Conservation (phyloP, 2,113 vertebrate genomes). For the Ophthalmolycus amberensis region DNA sequence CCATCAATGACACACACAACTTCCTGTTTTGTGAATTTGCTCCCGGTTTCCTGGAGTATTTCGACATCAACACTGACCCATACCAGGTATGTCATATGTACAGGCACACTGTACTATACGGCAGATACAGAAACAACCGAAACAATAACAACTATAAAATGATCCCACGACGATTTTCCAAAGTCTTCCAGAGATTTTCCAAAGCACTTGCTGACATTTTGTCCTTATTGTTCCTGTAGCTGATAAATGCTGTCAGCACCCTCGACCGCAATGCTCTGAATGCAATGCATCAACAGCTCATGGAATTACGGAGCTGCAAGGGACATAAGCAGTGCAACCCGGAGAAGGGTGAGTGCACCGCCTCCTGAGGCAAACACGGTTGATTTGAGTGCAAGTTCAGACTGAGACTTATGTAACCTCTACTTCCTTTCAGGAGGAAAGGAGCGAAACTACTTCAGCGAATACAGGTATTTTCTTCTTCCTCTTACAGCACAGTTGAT, state of each 20-base stretch:
- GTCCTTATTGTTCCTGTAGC: constrained; percentile 76
- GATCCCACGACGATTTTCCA: constrained; percentile 26
- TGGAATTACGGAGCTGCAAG: constrained; percentile 93
- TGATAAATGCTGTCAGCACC: constrained; percentile 92
- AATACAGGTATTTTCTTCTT: constrained; percentile 89
- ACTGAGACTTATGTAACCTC: constrained; percentile 41
- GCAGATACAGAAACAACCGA: constrained; percentile 2
- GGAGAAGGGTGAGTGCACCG: constrained; percentile 87
- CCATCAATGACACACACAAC: constrained; percentile 97
- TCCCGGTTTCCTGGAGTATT: constrained; percentile 97
- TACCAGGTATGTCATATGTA: constrained; percentile 88
- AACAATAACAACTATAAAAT: constrained; percentile 27
- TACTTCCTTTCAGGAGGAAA: constrained; percentile 87
- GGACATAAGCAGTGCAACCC: constrained; percentile 95
- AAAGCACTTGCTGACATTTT: constrained; percentile 38
- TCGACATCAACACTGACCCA: constrained; percentile 95
- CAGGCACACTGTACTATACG: constrained; percentile 10
- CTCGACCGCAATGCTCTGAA: constrained; percentile 91
- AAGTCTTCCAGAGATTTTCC: constrained; percentile 15
- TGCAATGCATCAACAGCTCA: constrained; percentile 91
- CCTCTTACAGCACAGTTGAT: constrained; percentile 38
- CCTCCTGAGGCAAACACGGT: constrained; percentile 40
- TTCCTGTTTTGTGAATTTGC: constrained; percentile 99
- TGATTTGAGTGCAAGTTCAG: constrained; percentile 10
- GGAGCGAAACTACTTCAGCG: constrained; percentile 91